These are phyloP conservation scores for Matsumurasca onukii DNA, from an alignment of 1,140 invertebrate genomes.

Conservation along the genomic window DNA sequence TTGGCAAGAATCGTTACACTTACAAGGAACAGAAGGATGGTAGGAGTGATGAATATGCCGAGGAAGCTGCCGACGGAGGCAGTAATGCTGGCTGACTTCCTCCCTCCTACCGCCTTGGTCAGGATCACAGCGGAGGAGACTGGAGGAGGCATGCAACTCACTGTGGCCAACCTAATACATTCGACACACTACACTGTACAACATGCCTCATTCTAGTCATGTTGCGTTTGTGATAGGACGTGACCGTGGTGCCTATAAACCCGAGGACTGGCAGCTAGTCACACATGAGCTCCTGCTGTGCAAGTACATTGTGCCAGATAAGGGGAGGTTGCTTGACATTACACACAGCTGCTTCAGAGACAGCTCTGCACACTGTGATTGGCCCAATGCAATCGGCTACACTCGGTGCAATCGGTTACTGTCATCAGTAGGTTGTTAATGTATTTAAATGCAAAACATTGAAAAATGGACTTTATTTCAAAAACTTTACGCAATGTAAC, in stretches of 20 bases:
- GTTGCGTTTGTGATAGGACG: background rate
- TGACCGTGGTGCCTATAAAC: background rate
- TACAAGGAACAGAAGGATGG: slow-evolving; percentile 52
- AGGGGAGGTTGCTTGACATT: background rate
- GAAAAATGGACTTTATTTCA: too few relatives aligned
- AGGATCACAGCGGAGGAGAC: slow-evolving; percentile 60
- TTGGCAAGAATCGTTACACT: too few relatives aligned
- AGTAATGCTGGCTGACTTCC: slow-evolving; percentile 60
- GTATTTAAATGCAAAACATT: too few relatives aligned
- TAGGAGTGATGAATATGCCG: slow-evolving; percentile 53
- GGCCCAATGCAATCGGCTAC: too few relatives aligned
- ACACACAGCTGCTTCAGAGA: background rate
- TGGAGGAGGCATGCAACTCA: slow-evolving; percentile 61
- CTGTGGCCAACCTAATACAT: slow-evolving; percentile 51
- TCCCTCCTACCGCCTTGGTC: slow-evolving; percentile 57
- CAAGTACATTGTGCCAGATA: background rate
- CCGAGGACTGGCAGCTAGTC: background rate
- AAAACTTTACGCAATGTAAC: too few relatives aligned
- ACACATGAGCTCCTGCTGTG: background rate
- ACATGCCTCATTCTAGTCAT: background rate
- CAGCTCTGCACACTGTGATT: too few relatives aligned
- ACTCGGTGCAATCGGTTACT: too few relatives aligned
- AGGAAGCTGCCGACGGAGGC: slow-evolving; percentile 58
- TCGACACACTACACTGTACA: background rate
- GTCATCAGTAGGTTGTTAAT: too few relatives aligned